Evolutionary conservation across 1,140 invertebrate genomes (phyloP), one percentile per base, ranked within the genome.

Genomic region (Cydia strobilella): DNA sequence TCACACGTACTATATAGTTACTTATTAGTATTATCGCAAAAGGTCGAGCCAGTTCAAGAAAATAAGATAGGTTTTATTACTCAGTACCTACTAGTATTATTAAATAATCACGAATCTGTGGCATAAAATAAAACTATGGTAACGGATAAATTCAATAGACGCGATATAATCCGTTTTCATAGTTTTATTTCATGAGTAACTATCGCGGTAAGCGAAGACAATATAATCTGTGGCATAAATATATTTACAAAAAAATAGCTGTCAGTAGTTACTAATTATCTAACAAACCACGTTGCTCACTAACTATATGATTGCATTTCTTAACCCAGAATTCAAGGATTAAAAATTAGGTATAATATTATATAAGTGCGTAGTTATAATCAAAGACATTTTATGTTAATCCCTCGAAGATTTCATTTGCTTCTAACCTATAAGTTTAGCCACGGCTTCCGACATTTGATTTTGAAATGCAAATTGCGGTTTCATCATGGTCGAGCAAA

Each of bases 401-500:
- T 54, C n/a, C 12, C 51, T 18, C 42, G 20, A 20, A n/a, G 15
- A 54, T 18, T n/a, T 0, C 51, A 18, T 54, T 54, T 18, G 20
- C 15, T 54, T 13, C n/a, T 18, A 54, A 54, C 51, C 51, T 18
- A 54, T 7, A 20, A 54, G n/a, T 48, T 65, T 65, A 31, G 15
- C 27, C 27, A 31, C n/a, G 27, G 12, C 63, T 65, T 66, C 25
- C 63, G 62, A 15, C 15, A 66, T 31, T 63, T 25, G 7, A 25
- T 31, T 63, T 63, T 31, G 25, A 51, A 66, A 66, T 66, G 15
- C 59, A 35, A n/a, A 31, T 39, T 69, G 65, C 15, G 35, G 31
- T 39, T 39, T 35, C 65, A 35, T 39, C 31, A 39, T 42, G 31
- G 65, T 35, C 27, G 31, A 66, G 63, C 27, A 66, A 69, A 12